Evolutionary conservation across 2,113 vertebrate species (phyloP), one percentile per base, ranked within the genome.

Genomic region (Chrysochloris asiatica): DNA sequence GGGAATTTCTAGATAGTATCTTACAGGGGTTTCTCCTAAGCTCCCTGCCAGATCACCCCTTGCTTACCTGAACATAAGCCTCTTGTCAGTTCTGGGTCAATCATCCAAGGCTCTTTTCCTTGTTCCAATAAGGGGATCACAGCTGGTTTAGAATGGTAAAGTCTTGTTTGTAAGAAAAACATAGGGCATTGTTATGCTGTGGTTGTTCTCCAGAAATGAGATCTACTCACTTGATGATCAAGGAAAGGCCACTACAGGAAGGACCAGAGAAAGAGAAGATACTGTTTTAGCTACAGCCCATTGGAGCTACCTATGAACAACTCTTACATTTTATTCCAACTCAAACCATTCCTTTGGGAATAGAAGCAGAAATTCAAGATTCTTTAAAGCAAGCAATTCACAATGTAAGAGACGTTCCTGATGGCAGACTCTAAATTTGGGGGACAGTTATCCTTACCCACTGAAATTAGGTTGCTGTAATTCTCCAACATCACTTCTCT

Each of bases 401-500:
- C 61, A 84, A 45, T 63, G 33, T 86, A 56, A 45, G 54, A 93
- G 86, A 92, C 9, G 86, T 56, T 88, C 73, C 30, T 8, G 43
- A 80, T 28, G 38, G 30, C 7, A 84, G 45, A 63, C 7, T 83
- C 47, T 83, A 50, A 92, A 91, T 4, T 86, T 71, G 0, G 38
- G 38, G 38, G 45, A 75, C 0, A 88, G 90, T 71, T 83, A 84
- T 81, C 50, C 92, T 95, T 93, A 93, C 87, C 73, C 59, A 92
- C 87, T 88, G 94, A 92, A 92, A 94, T 65, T 38, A 92, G 79
- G 59, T 92, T 84, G 59, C 83, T 92, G 79, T 92, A 92, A 90
- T 95, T 95, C 67, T 95, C 90, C 87, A 92, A 84, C 83, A 92
- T 95, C 38, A 90, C 79, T 88, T 90, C 87, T 92, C 61, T 94